phyloP scores from a whole-genome alignment of 30 jellyfish, hydroid and myxozoan species.

The Sanderia malayensis region DNA sequence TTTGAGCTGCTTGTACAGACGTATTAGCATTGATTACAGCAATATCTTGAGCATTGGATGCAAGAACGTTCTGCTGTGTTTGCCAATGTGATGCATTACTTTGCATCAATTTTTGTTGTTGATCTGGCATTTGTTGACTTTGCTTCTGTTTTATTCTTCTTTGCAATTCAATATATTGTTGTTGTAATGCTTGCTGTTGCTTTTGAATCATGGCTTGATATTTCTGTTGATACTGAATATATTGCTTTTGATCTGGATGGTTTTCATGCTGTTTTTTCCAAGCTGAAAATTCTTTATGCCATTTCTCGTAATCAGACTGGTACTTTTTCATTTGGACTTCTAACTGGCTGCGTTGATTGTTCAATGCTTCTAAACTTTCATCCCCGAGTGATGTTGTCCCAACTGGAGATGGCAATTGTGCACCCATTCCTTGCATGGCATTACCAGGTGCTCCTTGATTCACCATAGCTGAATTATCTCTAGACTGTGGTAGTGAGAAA shows the following conservation, averaged over 20 bases:
- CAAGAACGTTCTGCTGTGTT: conserved; percentile 2
- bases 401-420: no score
- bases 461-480: no score
- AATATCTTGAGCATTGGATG: background rate
- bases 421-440: no score
- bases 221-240: conserved; percentile 80
- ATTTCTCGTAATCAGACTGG: conserved; percentile 81
- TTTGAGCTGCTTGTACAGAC: background rate
- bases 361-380: conserved; percentile 46
- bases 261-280: conserved; percentile 92
- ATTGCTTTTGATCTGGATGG: conserved; percentile 91
- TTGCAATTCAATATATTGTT: conserved; percentile 74
- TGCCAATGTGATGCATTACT: no score
- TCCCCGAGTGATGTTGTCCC: background rate
- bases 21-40: background rate
- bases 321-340: conserved; percentile 83
- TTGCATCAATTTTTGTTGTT: no score
- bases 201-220: conserved; percentile 84
- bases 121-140: background rate
- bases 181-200: conserved; percentile 73
- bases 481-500: no score
- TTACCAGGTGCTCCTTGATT: no score
- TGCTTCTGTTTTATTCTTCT: conserved; percentile 36
- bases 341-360: conserved; percentile 43
- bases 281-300: conserved; percentile 79